Evolutionary conservation across 2,113 vertebrate genomes (phyloP), one percentile per base, ranked within the genome.

Genomic region (Miniopterus natalensis): DNA sequence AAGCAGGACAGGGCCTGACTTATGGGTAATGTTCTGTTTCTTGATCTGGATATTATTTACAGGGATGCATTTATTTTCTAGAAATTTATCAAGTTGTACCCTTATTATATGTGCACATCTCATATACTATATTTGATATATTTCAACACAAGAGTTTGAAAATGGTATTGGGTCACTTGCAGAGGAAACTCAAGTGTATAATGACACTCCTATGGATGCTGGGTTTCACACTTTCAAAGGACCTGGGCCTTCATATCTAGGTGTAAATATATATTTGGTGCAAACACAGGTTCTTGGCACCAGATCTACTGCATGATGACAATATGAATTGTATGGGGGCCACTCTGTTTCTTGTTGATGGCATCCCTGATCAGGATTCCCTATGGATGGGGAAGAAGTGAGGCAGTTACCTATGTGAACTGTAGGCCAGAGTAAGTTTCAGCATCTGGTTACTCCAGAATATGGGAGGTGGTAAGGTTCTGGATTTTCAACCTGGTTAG

Each of bases 261-360:
- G 49, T 92, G 14, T 92, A 55, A 94, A 71, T 61, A 80, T 40
- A 71, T 13, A 84, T 66, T 51, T 90, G 80, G 42, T 36, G 20
- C 51, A 53, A 42, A 80, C 20, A 51, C 25, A 45, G 77, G 6
- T 57, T 83, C 51, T 70, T 73, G 80, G 42, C 81, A 96, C 55
- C 77, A 57, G 11, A 21, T 84, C 71, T 84, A 29, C 10, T 61
- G 11, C 12, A 68, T 73, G 70, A 47, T 73, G 71, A 71, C 20
- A 77, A 55, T 31, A 79, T 71, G 77, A 85, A 5, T 59, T 88
- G 25, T 77, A 27, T 59, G 73, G 42, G 51, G 77, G 17, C 8
- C 42, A 81, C 45, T 96, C 61, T 90, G 55, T 88, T 93, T 92
- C 63, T 92, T 71, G 53, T 88, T 95, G 77, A 86, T 83, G 59